Evolutionary conservation across 2,888 invertebrate genomes (phyloP).

Genomic region (Leistus spinibarbis): DNA sequence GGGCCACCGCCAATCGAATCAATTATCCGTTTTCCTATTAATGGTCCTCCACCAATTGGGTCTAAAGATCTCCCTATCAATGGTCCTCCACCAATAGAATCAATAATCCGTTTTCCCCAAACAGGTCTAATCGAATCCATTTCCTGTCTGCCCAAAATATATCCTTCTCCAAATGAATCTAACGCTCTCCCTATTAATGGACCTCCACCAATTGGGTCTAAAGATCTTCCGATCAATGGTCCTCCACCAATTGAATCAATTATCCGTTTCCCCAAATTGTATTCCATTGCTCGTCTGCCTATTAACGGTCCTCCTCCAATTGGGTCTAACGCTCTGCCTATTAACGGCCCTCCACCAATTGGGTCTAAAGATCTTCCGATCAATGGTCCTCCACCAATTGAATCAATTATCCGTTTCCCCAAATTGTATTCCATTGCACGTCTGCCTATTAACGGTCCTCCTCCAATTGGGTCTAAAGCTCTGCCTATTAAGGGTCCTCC

Average conservation of each 20-base stretch:
- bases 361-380: constrained; percentile 37
- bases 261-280: constrained; percentile 38
- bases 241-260: constrained; percentile 41
- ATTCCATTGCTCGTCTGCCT: constrained; percentile 40
- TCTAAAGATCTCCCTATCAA: constrained; percentile 27
- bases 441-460: constrained; percentile 11
- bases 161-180: constrained; percentile 29
- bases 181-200: constrained; percentile 38
- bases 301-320: constrained; percentile 43
- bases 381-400: constrained; percentile 42
- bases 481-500: constrained; percentile 21
- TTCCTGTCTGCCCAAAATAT: not conserved
- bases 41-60: constrained; percentile 38
- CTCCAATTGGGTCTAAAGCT: constrained; percentile 37
- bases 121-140: constrained; percentile 14
- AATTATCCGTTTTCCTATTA: constrained; percentile 30
- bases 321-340: constrained; percentile 40
- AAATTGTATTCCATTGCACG: constrained; percentile 7
- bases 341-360: constrained; percentile 16
- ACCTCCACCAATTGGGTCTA: constrained; percentile 41
- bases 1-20: constrained; percentile 43
- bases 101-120: too few relatives aligned
- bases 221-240: constrained; percentile 26
- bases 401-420: constrained; percentile 40
- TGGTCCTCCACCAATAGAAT: constrained; percentile 32